Conservation (phyloP, 2,888 invertebrate species). For the Carpatolechia fugitivella region DNA sequence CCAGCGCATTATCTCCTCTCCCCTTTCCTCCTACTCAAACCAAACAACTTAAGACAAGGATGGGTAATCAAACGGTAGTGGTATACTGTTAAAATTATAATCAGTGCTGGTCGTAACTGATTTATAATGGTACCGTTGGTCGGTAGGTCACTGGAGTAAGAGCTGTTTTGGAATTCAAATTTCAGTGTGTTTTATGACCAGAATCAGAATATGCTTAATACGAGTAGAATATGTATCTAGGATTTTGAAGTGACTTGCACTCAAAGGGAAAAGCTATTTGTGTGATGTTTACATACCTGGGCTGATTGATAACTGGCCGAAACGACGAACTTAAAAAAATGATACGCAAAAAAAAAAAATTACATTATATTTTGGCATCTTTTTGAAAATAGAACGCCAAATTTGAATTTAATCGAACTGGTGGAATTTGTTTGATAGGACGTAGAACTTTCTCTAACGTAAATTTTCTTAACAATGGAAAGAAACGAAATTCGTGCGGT, state of each 20-base stretch:
- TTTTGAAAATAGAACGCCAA: too few relatives aligned
- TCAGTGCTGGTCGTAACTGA: constrained; percentile 24
- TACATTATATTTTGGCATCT: too few relatives aligned
- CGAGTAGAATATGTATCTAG: neutral
- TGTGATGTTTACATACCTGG: too few relatives aligned
- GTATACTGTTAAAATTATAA: constrained; percentile 30
- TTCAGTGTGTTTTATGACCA: neutral
- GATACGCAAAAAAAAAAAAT: too few relatives aligned
- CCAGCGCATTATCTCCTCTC: constrained; percentile 22
- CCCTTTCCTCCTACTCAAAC: constrained; percentile 21
- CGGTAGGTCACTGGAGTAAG: constrained; percentile 21
- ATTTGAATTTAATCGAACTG: too few relatives aligned
- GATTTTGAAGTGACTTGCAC: neutral
- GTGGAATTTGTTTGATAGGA: too few relatives aligned
- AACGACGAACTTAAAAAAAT: too few relatives aligned
- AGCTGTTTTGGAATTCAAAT: neutral
- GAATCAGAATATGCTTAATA: neutral
- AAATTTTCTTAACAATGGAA: too few relatives aligned
- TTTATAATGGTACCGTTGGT: constrained; percentile 30
- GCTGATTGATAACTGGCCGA: too few relatives aligned
- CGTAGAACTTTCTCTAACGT: too few relatives aligned
- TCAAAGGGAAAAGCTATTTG: too few relatives aligned
- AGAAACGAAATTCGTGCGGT: too few relatives aligned
- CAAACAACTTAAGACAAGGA: constrained; percentile 25
- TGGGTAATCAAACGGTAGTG: constrained; percentile 28